phyloP scores from a whole-genome alignment of 2,888 invertebrate genomes.

The Eumacrocentrus americanus region DNA sequence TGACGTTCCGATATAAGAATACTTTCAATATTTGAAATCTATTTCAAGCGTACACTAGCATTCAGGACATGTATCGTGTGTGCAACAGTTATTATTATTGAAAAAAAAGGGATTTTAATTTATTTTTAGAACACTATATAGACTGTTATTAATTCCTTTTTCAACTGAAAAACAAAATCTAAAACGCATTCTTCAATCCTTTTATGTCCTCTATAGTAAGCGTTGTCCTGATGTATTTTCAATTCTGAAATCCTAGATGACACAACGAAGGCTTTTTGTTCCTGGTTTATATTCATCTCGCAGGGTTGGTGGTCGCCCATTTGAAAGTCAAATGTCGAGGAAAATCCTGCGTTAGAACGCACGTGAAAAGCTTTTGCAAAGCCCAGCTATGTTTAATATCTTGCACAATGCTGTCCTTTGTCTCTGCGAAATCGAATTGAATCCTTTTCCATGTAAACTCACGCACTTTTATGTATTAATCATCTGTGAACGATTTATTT shows the following conservation, averaged over 20 bases:
- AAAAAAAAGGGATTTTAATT: no score
- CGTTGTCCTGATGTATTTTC: slow-evolving; percentile 8
- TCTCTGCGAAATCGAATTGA: background rate
- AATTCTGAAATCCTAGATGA: background rate
- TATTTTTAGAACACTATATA: no score
- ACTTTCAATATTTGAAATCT: slow-evolving; percentile 6
- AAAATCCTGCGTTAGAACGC: slow-evolving; percentile 22
- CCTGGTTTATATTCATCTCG: background rate
- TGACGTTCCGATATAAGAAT: background rate
- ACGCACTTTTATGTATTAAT: background rate
- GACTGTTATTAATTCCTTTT: no score
- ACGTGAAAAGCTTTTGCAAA: slow-evolving; percentile 3
- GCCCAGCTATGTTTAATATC: background rate
- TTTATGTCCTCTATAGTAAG: background rate
- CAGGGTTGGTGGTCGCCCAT: slow-evolving; percentile 5
- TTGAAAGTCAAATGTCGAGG: slow-evolving; percentile 28
- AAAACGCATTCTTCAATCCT: background rate
- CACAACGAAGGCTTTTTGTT: slow-evolving; percentile 6
- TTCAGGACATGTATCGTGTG: background rate
- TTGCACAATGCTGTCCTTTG: background rate
- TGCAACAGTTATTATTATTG: background rate
- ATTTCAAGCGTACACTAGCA: background rate
- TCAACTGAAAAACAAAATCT: no score
- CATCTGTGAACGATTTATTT: background rate
- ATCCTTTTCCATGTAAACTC: background rate